Percentiles rank a stretch among this genome's conserved stretches.
Conservation (phyloP, 2,888 invertebrate species). For the Trachelus troglodyta region DNA sequence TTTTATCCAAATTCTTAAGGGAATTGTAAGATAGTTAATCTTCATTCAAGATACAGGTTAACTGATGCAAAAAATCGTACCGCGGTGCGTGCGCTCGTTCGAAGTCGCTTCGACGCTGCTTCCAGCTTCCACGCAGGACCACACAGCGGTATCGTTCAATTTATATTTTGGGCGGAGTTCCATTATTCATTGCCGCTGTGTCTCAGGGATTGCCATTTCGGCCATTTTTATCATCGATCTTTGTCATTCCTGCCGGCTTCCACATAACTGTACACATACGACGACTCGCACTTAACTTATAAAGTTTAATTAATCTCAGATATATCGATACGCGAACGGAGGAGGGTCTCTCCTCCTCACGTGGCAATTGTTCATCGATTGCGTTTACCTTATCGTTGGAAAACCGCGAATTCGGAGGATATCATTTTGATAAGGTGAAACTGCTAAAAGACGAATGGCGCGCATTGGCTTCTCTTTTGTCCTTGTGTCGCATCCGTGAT, state of each 20-base stretch:
- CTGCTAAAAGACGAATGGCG: neutral
- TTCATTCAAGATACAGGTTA: neutral
- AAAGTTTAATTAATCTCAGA: too few species aligned
- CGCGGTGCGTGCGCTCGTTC: constrained; percentile 7
- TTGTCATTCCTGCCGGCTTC: constrained; percentile 36
- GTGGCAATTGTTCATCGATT: too few species aligned
- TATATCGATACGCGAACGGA: too few species aligned
- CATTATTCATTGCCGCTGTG: constrained; percentile 55
- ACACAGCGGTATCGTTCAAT: constrained; percentile 61
- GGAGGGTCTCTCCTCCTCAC: too few species aligned
- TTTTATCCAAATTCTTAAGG: too few species aligned
- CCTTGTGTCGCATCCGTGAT: constrained; percentile 40
- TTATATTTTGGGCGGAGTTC: constrained; percentile 61
- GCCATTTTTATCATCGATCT: too few species aligned
- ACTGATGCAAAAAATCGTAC: neutral
- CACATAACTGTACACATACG: constrained; percentile 33
- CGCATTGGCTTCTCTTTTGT: constrained; percentile 17
- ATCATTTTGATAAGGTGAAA: too few species aligned
- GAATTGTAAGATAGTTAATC: too few species aligned
- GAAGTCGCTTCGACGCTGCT: too few species aligned
- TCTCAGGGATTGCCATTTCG: constrained; percentile 44
- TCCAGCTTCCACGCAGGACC: constrained; percentile 35
- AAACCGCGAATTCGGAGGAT: too few species aligned
- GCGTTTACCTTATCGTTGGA: too few species aligned
- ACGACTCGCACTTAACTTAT: too few species aligned